Percentiles rank a stretch among this genome's conserved stretches.
phyloP scores from a whole-genome alignment of 2,113 vertebrate species.

The Mobula hypostoma region DNA sequence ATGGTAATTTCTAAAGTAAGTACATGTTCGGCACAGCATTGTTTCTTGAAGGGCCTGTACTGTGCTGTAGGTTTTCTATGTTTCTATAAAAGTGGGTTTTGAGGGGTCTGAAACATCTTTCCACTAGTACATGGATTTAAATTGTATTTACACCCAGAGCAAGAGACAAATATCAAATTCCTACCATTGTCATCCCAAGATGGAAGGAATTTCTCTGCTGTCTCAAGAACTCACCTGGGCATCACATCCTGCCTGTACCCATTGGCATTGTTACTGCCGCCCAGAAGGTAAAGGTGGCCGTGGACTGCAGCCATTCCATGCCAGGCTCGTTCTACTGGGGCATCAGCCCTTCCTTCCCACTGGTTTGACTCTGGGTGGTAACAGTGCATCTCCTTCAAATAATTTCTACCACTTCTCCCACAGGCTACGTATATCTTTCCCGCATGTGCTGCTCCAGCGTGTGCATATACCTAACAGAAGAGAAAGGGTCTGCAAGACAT shows the following conservation, averaged over 20 bases:
- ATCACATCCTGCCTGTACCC: constrained; percentile 81
- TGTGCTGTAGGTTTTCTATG: too few species aligned
- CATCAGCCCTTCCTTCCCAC: constrained; percentile 68
- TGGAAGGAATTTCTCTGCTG: too few species aligned
- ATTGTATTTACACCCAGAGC: too few species aligned
- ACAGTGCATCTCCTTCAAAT: constrained; percentile 79
- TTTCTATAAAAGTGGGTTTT: too few species aligned
- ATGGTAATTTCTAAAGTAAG: too few species aligned
- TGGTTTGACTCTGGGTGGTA: constrained; percentile 69
- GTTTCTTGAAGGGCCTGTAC: too few species aligned
- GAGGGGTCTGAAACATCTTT: too few species aligned
- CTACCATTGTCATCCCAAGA: background rate
- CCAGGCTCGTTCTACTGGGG: constrained; percentile 83
- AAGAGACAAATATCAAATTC: background rate
- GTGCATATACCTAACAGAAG: constrained; percentile 75
- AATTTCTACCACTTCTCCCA: constrained; percentile 72
- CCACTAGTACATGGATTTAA: background rate
- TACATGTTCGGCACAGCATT: too few species aligned
- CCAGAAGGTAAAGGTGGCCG: constrained; percentile 77
- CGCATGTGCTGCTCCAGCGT: constrained; percentile 72
- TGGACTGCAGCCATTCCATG: constrained; percentile 77
- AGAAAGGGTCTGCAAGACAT: too few species aligned
- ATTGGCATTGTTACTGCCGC: constrained; percentile 83
- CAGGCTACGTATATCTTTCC: constrained; percentile 85
- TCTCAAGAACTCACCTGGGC: constrained; percentile 64